phyloP scores from a whole-genome alignment of 2,888 invertebrate species.

The Caprella mutica region DNA sequence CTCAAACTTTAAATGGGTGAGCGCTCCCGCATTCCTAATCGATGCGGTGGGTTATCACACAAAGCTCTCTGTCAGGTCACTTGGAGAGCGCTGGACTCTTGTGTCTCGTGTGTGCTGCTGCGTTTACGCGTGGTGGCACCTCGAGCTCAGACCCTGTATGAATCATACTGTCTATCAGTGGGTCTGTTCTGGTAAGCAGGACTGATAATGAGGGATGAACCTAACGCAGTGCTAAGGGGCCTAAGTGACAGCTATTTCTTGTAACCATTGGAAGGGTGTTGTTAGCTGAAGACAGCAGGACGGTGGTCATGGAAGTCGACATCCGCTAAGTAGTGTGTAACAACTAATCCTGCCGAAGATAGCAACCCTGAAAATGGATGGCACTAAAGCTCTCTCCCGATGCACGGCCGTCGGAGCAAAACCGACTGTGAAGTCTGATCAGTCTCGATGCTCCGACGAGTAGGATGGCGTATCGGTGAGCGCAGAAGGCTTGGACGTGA shows the following conservation, averaged over 20 bases:
- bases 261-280: slow-evolving; percentile 42
- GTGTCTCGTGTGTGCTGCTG: no score
- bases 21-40: slow-evolving; percentile 42
- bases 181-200: slow-evolving; percentile 66
- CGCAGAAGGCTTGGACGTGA: slow-evolving; percentile 52
- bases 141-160: no score
- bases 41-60: slow-evolving; percentile 2
- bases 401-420: slow-evolving; percentile 40
- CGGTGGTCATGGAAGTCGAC: slow-evolving; percentile 61
- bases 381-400: slow-evolving; percentile 43
- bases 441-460: slow-evolving; percentile 48
- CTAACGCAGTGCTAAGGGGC: slow-evolving; percentile 59
- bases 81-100: no score
- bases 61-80: no score
- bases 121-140: no score
- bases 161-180: no score
- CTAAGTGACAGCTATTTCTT: slow-evolving; percentile 52
- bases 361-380: slow-evolving; percentile 9
- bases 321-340: slow-evolving; percentile 54
- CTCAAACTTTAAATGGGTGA: slow-evolving; percentile 67
- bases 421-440: slow-evolving; percentile 36
- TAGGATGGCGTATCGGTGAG: slow-evolving; percentile 49
- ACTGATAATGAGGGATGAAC: slow-evolving; percentile 69
- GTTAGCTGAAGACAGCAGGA: slow-evolving; percentile 35
- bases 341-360: slow-evolving; percentile 49